Percentiles rank a stretch among this genome's conserved stretches.
Evolutionary conservation across 2,797 vertebrate genomes (phyloP).

Genomic region (Galago senegalensis): DNA sequence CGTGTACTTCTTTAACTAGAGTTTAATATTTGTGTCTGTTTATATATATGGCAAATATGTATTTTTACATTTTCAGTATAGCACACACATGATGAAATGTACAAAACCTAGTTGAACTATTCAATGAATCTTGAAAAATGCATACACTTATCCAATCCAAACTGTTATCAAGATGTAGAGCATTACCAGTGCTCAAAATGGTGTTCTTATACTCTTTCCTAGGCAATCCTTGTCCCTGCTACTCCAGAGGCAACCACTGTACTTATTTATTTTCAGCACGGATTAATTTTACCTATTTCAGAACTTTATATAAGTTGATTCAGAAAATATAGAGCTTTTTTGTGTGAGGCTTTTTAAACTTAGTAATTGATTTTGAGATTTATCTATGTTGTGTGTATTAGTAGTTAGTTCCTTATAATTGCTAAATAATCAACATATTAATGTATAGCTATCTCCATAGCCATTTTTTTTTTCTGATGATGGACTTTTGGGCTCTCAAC

Average conservation of each 20-base stretch:
- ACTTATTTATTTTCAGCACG: background rate
- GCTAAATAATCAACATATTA: background rate
- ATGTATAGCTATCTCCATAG: background rate
- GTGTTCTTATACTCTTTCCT: background rate
- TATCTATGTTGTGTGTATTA: background rate
- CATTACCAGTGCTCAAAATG: background rate
- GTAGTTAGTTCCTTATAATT: background rate
- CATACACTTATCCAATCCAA: background rate
- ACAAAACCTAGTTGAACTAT: background rate
- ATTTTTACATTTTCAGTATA: conserved; percentile 25
- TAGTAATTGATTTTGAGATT: background rate
- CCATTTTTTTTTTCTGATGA: conserved; percentile 1
- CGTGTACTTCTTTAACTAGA: background rate
- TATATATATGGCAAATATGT: background rate
- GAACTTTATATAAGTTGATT: background rate
- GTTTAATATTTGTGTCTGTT: background rate
- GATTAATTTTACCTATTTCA: conserved; percentile 25
- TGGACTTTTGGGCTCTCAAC: background rate
- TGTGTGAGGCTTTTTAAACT: background rate
- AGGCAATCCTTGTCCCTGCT: background rate
- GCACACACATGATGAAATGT: background rate
- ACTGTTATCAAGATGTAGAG: background rate
- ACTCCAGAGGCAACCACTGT: background rate
- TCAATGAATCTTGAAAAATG: conserved; percentile 8
- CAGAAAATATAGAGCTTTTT: background rate